phyloP scores from a whole-genome alignment of 2,113 vertebrate genomes.

The Sceloporus tristichus region DNA sequence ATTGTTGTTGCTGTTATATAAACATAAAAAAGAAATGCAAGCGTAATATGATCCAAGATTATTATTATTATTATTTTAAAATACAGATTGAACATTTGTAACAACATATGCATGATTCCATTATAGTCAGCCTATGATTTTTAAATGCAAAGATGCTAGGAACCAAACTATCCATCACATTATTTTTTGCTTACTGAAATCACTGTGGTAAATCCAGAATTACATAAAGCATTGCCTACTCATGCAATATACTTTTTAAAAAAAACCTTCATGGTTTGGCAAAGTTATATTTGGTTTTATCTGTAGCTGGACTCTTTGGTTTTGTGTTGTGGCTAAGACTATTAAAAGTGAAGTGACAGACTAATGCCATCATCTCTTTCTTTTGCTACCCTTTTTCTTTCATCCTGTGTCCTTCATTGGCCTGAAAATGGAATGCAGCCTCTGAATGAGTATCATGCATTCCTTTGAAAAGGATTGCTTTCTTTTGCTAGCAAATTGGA shows the following conservation, averaged over 20 bases:
- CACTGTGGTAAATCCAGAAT: neutral
- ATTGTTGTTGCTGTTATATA: too few species aligned
- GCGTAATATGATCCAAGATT: too few species aligned
- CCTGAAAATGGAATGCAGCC: neutral
- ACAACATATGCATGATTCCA: neutral
- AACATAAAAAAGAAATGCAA: too few species aligned
- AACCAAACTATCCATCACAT: too few species aligned
- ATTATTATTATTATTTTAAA: too few species aligned
- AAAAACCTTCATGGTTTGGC: neutral
- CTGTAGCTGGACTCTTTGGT: neutral
- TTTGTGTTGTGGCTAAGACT: neutral
- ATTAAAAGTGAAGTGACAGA: neutral
- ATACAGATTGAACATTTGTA: neutral
- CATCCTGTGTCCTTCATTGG: neutral
- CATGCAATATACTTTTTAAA: neutral
- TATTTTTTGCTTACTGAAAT: slow-evolving; percentile 4
- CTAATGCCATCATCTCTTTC: neutral
- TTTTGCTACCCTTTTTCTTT: neutral
- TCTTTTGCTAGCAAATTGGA: slow-evolving; percentile 10
- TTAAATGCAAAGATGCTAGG: neutral
- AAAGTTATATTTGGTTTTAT: neutral
- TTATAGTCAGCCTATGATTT: neutral
- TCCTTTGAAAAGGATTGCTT: slow-evolving; percentile 7
- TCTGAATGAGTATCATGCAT: neutral
- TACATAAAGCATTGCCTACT: neutral